Percentiles rank a stretch among this genome's conserved stretches.
Evolutionary conservation across 2,797 vertebrate genomes (phyloP).

Genomic region (Microctenopoma lineatum): DNA sequence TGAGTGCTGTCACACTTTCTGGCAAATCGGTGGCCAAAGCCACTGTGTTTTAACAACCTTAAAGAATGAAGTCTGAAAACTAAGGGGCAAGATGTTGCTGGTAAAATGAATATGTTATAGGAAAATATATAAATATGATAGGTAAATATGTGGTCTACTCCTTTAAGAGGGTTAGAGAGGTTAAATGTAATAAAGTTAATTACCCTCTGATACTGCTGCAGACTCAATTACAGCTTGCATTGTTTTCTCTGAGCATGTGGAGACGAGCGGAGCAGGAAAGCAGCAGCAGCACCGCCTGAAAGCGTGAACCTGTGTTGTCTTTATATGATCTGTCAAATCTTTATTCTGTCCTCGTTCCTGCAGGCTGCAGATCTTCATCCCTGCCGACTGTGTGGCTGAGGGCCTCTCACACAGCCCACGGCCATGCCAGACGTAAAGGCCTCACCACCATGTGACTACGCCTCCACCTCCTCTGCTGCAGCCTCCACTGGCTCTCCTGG

Average conservation of each 20-base stretch:
- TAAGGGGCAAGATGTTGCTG: not conserved
- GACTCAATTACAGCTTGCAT: not conserved
- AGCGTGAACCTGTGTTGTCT: not conserved
- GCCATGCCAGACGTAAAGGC: conserved; percentile 85
- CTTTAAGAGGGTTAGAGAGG: not conserved
- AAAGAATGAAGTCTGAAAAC: not conserved
- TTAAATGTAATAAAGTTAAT: not conserved
- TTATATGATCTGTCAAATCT: conserved; percentile 8
- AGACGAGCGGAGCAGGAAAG: not conserved
- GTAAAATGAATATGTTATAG: not conserved
- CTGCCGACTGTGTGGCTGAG: conserved; percentile 52
- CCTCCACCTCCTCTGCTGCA: conserved; percentile 66
- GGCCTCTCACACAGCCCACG: conserved; percentile 49
- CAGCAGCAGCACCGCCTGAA: not conserved
- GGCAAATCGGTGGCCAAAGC: conserved; percentile 4
- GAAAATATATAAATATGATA: no score
- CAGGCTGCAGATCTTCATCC: conserved; percentile 50
- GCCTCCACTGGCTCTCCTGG: conserved; percentile 74
- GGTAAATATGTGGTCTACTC: not conserved
- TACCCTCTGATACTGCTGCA: not conserved
- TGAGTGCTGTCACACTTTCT: not conserved
- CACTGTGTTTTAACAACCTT: not conserved
- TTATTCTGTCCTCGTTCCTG: conserved; percentile 21
- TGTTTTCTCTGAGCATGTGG: not conserved
- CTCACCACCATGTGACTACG: conserved; percentile 84